Evolutionary conservation across 2,113 vertebrate genomes (phyloP).

Genomic region (Phaethon lepturus): DNA sequence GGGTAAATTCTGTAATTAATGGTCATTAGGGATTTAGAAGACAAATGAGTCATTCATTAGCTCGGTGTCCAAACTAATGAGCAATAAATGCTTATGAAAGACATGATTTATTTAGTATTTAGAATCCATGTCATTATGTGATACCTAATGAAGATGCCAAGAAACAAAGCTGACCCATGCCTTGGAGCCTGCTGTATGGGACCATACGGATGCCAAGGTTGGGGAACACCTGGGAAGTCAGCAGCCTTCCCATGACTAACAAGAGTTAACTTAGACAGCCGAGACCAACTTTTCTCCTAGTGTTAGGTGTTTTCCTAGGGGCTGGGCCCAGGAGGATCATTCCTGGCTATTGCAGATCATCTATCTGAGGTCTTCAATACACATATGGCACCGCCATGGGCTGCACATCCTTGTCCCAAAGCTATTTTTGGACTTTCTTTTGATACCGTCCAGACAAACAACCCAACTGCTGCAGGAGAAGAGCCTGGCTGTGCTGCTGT

Average conservation of each 20-base stretch:
- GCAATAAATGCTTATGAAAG: constrained; percentile 67
- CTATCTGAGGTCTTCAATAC: not conserved
- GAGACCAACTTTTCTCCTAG: not conserved
- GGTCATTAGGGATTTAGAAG: constrained; percentile 63
- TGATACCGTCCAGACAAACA: not conserved
- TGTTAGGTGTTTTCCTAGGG: not conserved
- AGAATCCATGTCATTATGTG: constrained; percentile 9
- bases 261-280: not conserved
- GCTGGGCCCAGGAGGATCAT: not conserved
- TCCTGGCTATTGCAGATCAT: not conserved
- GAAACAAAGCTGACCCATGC: not conserved
- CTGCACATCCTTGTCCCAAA: not conserved
- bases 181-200: not conserved
- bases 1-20: constrained; percentile 59
- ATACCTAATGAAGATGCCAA: constrained; percentile 3
- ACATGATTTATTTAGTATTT: constrained; percentile 66
- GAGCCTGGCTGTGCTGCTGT: not conserved
- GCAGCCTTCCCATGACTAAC: not conserved
- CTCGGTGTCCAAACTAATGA: constrained; percentile 58
- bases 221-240: not conserved
- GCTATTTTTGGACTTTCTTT: not conserved
- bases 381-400: rapidly evolving
- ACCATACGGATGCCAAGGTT: not conserved
- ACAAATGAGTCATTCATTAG: constrained; percentile 67
- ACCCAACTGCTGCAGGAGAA: not conserved